A percentile compares a stretch with the other conserved stretches of the same genome.
phyloP scores from a whole-genome alignment of 2,797 vertebrate species.

The Gouania willdenowi region DNA sequence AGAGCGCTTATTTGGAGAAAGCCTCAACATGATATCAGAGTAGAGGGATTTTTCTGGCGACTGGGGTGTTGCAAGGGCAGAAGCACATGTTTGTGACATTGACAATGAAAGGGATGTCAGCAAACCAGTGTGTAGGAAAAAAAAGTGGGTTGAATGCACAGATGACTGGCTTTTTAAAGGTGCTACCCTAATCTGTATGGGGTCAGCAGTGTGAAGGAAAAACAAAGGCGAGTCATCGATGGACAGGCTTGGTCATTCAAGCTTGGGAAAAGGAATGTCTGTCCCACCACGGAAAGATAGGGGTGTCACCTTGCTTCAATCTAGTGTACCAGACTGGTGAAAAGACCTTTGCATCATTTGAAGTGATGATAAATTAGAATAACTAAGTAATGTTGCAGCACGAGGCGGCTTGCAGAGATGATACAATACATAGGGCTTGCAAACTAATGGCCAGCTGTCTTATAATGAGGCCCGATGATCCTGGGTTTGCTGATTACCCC shows the following conservation, averaged over 20 bases:
- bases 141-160: not conserved
- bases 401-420: conserved; percentile 54
- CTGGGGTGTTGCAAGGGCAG: conserved; percentile 20
- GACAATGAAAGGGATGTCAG: conserved; percentile 35
- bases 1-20: conserved; percentile 28
- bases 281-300: conserved; percentile 30
- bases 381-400: conserved; percentile 74
- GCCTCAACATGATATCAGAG: conserved; percentile 26
- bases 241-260: conserved; percentile 9
- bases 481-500: conserved; percentile 51
- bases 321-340: conserved; percentile 38
- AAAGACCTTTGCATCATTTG: conserved; percentile 62
- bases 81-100: conserved; percentile 37
- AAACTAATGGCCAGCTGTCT: conserved; percentile 73
- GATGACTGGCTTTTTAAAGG: conserved; percentile 9
- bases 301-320: conserved; percentile 51
- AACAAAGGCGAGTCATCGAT: not conserved
- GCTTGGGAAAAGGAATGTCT: conserved; percentile 23
- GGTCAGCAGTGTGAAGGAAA: conserved; percentile 11
- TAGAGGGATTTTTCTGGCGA: conserved; percentile 32
- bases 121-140: conserved; percentile 9
- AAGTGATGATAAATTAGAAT: conserved; percentile 72
- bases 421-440: conserved; percentile 57
- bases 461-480: conserved; percentile 66
- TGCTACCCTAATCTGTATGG: conserved; percentile 2